phyloP scores from a whole-genome alignment of 1,140 invertebrate species.

The Hylyphantes graminicola region DNA sequence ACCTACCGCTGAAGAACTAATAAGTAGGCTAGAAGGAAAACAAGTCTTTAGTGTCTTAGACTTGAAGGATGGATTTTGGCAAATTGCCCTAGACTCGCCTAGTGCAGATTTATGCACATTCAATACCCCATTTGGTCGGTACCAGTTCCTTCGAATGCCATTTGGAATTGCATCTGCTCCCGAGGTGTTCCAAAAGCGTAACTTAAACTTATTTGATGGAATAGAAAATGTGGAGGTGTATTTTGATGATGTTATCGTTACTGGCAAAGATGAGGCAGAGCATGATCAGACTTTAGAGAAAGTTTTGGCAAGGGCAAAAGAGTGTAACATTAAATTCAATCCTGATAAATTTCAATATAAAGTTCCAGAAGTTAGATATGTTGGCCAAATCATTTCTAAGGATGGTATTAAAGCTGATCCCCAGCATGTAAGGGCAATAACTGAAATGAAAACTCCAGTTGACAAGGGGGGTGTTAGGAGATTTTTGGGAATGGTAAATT shows the following conservation, averaged over 20 bases:
- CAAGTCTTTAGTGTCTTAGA: constrained; percentile 15
- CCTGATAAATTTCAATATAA: constrained; percentile 54
- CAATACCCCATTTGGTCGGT: constrained; percentile 64
- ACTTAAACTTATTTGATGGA: background rate
- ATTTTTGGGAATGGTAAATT: constrained; percentile 48
- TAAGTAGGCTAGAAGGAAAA: constrained; percentile 36
- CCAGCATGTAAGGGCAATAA: constrained; percentile 44
- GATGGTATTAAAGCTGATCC: constrained; percentile 39
- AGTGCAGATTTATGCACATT: constrained; percentile 46
- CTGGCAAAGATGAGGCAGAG: constrained; percentile 9
- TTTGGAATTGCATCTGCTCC: constrained; percentile 70
- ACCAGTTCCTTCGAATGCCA: constrained; percentile 66
- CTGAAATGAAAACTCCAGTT: constrained; percentile 26
- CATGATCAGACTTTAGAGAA: constrained; percentile 8
- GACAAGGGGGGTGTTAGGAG: constrained; percentile 26
- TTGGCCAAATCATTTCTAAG: constrained; percentile 31
- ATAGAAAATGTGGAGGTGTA: constrained; percentile 23
- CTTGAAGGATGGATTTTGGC: constrained; percentile 38
- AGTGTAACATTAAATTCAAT: constrained; percentile 31
- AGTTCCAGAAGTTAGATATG: constrained; percentile 45
- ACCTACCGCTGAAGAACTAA: constrained; percentile 14
- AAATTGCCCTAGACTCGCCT: background rate
- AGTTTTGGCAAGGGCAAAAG: constrained; percentile 3
- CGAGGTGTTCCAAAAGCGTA: constrained; percentile 31
- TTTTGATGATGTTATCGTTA: constrained; percentile 43